Base-by-base conservation (phyloP, 2,888 invertebrate species). In the Horisme vitalbata region DNA sequence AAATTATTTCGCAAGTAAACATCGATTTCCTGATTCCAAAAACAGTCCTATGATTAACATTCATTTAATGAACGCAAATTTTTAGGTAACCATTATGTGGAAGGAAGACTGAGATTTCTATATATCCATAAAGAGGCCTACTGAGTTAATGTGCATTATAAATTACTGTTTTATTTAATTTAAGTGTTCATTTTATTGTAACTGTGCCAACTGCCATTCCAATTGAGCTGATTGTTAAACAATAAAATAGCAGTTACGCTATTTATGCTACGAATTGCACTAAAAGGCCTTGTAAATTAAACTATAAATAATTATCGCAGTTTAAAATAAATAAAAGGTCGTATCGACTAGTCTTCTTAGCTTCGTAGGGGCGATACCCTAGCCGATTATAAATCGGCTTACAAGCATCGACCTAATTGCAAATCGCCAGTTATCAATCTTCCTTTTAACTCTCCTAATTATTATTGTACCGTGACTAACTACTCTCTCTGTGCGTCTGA, bases 391-490 rank as follows among this genome's bases (percentile, higher is more conserved):
- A 36, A 33, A 39, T 9, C 43, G 15, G 52, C 56, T 64, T 52
- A 46, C 47, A 63, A 65, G 56, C 48, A 52, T 49, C 41, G 47
- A 53, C 57, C 61, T 57, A 52, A 44, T 53, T 47, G 45, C 39
- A 52, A 41, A 44, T 45, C 23, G 34, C 15, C 8, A 32, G 51
- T 32, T 43, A 52, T 54, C 41, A 48, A 35, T 57, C 41, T 52
- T 54, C 38, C 46, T 50, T 59, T 57, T 58, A 47, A 41, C 44
- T 41, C 30, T 30, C 34, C 38, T 54, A 52, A 55, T 49, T 51
- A 55, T 49, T 50, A 51, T 59, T 47, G 45, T 51, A 48, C 52
- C 23, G 51, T 46, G 51, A 53, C 48, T 51, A 45, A 44, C 37
- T 32, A 46, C 41, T 52, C 43, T 46, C 28, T 41, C 43, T 37